Evolutionary conservation across 2,113 vertebrate genomes (phyloP).

Genomic region (Pimephales promelas): DNA sequence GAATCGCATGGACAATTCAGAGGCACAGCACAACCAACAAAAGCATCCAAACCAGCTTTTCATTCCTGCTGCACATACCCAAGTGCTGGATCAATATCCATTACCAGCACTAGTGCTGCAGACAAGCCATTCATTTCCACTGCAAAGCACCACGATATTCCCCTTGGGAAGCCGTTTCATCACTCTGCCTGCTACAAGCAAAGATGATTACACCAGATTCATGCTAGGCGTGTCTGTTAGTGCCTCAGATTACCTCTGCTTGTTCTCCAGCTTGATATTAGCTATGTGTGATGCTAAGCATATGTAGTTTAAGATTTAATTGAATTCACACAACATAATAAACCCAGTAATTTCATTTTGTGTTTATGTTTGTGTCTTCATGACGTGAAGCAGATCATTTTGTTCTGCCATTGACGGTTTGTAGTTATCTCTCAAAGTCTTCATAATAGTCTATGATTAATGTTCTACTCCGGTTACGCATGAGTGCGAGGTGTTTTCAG

Average conservation of each 20-base stretch:
- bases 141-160: constrained; percentile 44
- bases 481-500: constrained; percentile 21
- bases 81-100: constrained; percentile 60
- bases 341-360: constrained; percentile 14
- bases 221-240: constrained; percentile 27
- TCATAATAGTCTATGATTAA: constrained; percentile 24
- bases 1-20: not conserved
- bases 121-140: constrained; percentile 59
- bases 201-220: constrained; percentile 48
- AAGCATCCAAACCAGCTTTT: constrained; percentile 40
- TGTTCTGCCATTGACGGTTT: not conserved
- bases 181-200: constrained; percentile 40
- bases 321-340: constrained; percentile 6
- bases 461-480: constrained; percentile 5
- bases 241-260: constrained; percentile 34
- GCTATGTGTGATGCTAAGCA: constrained; percentile 12
- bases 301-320: constrained; percentile 7
- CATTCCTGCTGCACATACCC: constrained; percentile 46
- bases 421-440: constrained; percentile 2
- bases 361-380: not conserved
- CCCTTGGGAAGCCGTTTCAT: constrained; percentile 35
- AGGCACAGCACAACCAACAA: constrained; percentile 32
- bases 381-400: not conserved
- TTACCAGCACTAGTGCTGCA: constrained; percentile 55
- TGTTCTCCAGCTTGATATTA: not conserved